Evolutionary conservation across 2,888 invertebrate species (phyloP), one percentile per base, ranked within the genome.

Genomic region (Aricia artaxerxes): DNA sequence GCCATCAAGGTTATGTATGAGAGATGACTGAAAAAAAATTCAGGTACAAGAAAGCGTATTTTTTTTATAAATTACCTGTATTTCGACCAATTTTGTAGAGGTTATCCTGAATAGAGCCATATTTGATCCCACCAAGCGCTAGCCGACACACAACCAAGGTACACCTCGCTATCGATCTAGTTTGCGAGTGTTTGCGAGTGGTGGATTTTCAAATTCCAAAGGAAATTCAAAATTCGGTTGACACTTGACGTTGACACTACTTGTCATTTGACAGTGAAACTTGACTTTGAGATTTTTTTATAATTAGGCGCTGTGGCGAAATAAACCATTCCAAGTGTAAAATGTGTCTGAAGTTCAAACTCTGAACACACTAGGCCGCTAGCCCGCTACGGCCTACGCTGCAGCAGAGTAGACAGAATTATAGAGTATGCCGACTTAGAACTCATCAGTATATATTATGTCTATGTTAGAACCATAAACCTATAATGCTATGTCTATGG

Each of bases 101-200:
- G 96, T 95, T 89, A 96, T 95, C 91, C 96, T 96, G 92, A 95
- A 96, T 87, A 96, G 91, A 90, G 96, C 95, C 96, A 96, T 96
- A 91, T 90, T 89, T 89, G 86, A 88, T 83, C 89, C 89, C 89
- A 86, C 90, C 89, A 88, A 90, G 87, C 87, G 88, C 84, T 82
- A 83, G 82, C 88, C 88, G 88, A 85, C 88, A 89, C 89, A 84
- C 86, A 85, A 83, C 84, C 85, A 83, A 84, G 79, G 82, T 82
- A 82, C 83, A 82, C 82, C 82, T 82, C 86, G 88, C 90, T 88
- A 91, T 91, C 89, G 91, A 91, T 89, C 88, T 89, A 86, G 61
- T 31, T 64, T 31, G 61, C 61, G 61, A 61, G 61, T 24, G 61
- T 31, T 64, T 31, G 61, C 61, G 61, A 61, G 61, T 24, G 24